Evolutionary conservation across 2,797 vertebrate genomes (phyloP).

Genomic region (Gorsachius magnificus): DNA sequence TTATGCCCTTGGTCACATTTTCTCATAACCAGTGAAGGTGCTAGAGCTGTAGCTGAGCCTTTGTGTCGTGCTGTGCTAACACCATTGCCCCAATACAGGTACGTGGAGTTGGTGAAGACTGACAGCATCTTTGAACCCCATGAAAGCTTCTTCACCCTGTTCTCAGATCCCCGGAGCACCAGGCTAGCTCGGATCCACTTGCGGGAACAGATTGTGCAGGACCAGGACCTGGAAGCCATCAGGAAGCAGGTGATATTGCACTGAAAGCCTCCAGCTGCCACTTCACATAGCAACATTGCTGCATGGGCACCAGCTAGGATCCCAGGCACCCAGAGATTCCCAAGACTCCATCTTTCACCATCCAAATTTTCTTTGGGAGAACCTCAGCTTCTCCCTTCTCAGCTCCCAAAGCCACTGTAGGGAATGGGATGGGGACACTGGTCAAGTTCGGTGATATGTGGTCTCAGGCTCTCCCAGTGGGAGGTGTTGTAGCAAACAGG

Average conservation of each 20-base stretch:
- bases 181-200: constrained; percentile 92
- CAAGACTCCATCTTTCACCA: background rate
- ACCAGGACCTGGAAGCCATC: constrained; percentile 94
- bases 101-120: constrained; percentile 92
- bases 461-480: background rate
- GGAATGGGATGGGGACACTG: background rate
- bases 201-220: constrained; percentile 88
- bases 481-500: background rate
- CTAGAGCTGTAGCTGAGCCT: background rate
- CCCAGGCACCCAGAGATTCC: background rate
- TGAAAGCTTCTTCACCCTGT: constrained; percentile 94
- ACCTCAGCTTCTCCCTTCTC: background rate
- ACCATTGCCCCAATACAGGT: constrained; percentile 72
- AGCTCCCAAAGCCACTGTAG: background rate
- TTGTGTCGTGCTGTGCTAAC: background rate
- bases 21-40: background rate
- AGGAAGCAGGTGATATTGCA: constrained; percentile 85
- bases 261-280: background rate
- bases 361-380: background rate
- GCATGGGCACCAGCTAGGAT: background rate
- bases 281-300: fast-evolving
- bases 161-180: constrained; percentile 93
- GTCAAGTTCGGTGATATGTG: fast-evolving
- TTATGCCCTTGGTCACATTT: fast-evolving
- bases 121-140: constrained; percentile 92